Conservation (phyloP, 2,888 invertebrate genomes). For the Andrena camellia region DNA sequence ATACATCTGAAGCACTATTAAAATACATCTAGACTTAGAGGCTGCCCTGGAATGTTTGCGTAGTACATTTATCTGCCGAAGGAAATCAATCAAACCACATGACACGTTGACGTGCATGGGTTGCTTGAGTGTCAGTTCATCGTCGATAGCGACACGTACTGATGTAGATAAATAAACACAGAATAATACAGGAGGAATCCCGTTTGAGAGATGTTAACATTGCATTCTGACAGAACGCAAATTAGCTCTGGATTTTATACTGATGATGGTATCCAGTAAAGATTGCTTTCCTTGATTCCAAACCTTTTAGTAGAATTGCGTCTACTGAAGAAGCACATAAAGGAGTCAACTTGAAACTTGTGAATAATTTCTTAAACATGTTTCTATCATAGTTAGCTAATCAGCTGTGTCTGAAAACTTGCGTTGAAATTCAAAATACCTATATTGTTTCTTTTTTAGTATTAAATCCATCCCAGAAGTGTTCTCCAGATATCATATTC, state of each 20-base stretch:
- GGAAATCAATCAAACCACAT: constrained; percentile 21
- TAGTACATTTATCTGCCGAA: constrained; percentile 24
- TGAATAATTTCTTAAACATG: not conserved
- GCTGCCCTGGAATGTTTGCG: not conserved
- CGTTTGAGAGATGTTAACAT: constrained; percentile 8
- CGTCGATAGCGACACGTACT: constrained; percentile 22
- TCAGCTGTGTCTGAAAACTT: no score
- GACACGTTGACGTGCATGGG: constrained; percentile 34
- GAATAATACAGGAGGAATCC: constrained; percentile 13
- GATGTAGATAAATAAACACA: constrained; percentile 28
- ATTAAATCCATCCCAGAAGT: no score
- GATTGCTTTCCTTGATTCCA: not conserved
- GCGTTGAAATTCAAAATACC: no score
- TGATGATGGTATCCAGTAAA: not conserved
- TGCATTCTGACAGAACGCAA: not conserved
- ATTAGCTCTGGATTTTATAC: not conserved
- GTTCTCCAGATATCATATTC: no score
- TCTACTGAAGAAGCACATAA: not conserved
- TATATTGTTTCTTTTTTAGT: no score
- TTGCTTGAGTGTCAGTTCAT: constrained; percentile 57
- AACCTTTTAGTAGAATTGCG: not conserved
- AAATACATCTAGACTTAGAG: not conserved
- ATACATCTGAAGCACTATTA: not conserved
- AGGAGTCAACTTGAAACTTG: not conserved
- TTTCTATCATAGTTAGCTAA: no score